Evolutionary conservation across 2,113 vertebrate genomes (phyloP).

Genomic region (Sminthopsis crassicaudata): DNA sequence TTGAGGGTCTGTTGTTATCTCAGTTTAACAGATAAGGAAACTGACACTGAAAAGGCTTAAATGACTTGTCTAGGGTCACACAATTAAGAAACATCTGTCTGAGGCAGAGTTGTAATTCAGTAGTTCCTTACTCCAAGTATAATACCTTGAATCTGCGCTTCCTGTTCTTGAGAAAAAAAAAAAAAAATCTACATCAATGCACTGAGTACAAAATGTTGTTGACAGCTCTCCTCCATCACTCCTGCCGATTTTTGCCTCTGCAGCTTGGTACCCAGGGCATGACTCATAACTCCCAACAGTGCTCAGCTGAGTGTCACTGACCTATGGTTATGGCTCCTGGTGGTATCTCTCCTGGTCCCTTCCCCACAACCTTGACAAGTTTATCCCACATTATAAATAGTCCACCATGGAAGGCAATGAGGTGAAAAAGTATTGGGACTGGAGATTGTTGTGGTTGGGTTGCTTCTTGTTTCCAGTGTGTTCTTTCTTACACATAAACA

Average conservation of each 20-base stretch:
- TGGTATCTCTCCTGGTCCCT: background rate
- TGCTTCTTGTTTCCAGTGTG: background rate
- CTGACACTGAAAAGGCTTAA: background rate
- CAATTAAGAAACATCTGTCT: background rate
- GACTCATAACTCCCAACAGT: background rate
- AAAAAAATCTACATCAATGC: rapidly evolving
- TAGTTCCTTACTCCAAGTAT: background rate
- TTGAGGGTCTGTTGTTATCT: background rate
- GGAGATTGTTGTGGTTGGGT: rapidly evolving
- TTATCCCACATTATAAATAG: rapidly evolving
- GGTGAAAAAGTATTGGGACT: background rate
- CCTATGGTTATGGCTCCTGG: background rate
- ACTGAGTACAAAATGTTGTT: background rate
- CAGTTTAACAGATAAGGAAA: background rate
- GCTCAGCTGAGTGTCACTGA: background rate
- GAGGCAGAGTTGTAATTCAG: background rate
- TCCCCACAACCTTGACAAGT: background rate
- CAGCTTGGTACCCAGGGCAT: background rate
- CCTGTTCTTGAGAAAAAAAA: background rate
- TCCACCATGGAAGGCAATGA: rapidly evolving
- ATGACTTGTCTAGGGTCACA: background rate
- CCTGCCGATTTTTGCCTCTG: background rate
- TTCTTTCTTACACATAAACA: background rate
- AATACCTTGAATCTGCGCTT: background rate
- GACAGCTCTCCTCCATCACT: background rate